phyloP scores from a whole-genome alignment of 2,888 invertebrate genomes.

The Thysanoteuthis rhombus region DNA sequence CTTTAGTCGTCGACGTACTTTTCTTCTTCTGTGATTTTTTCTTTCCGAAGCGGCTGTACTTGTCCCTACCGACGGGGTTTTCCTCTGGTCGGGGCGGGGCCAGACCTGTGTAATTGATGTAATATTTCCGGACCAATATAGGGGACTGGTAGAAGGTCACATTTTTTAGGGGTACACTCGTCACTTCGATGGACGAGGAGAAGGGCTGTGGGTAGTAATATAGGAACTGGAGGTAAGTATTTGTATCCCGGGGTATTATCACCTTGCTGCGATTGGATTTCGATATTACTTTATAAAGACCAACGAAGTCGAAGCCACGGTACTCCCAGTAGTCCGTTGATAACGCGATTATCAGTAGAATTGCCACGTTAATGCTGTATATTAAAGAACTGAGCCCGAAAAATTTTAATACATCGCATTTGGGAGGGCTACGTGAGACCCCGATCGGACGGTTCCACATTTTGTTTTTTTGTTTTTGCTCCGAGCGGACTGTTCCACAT shows the following conservation, averaged over 20 bases:
- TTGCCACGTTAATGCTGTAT: conserved; percentile 57
- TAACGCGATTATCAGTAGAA: conserved; percentile 55
- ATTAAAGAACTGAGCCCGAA: conserved; percentile 60
- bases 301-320: conserved; percentile 47
- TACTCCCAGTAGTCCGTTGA: conserved; percentile 63
- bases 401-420: conserved; percentile 39
- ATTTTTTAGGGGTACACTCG: conserved; percentile 22
- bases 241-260: conserved; percentile 49
- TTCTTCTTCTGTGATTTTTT: not conserved
- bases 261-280: conserved; percentile 42
- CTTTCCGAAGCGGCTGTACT: not conserved
- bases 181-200: not conserved
- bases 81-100: not conserved
- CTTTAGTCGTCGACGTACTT: not conserved
- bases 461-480: too few species aligned
- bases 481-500: conserved; percentile 28
- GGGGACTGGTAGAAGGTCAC: conserved; percentile 47
- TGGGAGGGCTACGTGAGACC: not conserved
- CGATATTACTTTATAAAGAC: conserved; percentile 40
- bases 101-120: not conserved
- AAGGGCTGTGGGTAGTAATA: conserved; percentile 34
- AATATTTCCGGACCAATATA: conserved; percentile 40
- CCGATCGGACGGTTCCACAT: too few species aligned
- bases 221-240: conserved; percentile 48
- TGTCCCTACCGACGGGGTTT: not conserved